Base-by-base conservation (phyloP, 2,888 invertebrate genomes). In the Ptychoptera albimana region DNA sequence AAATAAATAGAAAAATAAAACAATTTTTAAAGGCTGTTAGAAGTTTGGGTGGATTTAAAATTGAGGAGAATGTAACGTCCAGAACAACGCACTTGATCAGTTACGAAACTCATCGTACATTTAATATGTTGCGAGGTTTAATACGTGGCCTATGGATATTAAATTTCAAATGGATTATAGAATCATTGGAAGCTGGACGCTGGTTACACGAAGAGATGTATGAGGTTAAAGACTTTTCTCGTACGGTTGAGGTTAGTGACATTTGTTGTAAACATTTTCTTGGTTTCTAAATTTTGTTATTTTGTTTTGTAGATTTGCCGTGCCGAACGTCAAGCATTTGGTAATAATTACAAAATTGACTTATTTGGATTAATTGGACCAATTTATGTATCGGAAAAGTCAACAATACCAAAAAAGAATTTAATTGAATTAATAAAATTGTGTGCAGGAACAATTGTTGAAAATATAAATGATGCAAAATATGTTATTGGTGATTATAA, bases 71-170 rank as follows among this genome's bases (percentile, higher is more conserved):
- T 35, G 86, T 89, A 0, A 75, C 73, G 40, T 68, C 68, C 32
- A 69, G 65, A 14, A 89, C 89, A 0, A 87, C 86, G 0, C 89
- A 89, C 58, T 70, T 91, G 4, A 67, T 91, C 1, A 75, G 79
- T 37, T 68, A 72, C 2, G 74, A 75, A 39, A 58, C 71, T 3
- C 66, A 75, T n/a, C 71, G 89, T 29, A 91, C 89, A 0, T 62
- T 86, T 16, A 86, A 83, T 61, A 68, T 88, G 35, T 59, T 91
- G 49, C 68, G 73, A 43, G 88, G 79, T 0, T 74, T 88, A 2
- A 76, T 78, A 32, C 67, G 82, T 15, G 91, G 89, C 0, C 79
- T 83, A 50, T 79, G 85, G 73, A 72, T 91, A 42, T 56, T 91
- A 11, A 67, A 63, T 44, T 69, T 74, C 37, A 71, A 75, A 45